Conservation (phyloP, 2,888 invertebrate species). For the Noctua janthe region DNA sequence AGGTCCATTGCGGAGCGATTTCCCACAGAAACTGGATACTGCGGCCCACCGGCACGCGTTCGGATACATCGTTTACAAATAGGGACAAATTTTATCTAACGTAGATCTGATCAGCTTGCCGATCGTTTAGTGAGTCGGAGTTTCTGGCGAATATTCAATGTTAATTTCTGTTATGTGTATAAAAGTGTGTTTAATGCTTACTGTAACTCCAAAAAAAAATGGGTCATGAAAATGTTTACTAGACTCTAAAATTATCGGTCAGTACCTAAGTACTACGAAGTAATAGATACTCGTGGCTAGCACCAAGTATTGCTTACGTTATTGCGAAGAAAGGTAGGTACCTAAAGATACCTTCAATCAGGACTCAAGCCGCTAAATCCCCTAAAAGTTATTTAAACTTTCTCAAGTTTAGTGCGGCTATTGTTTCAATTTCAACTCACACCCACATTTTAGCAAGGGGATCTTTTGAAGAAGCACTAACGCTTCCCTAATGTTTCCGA, state of each 20-base stretch:
- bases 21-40: constrained; percentile 87
- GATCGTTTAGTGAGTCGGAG: constrained; percentile 17
- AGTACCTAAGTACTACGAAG: neutral
- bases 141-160: neutral
- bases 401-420: neutral
- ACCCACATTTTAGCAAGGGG: constrained; percentile 40
- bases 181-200: neutral
- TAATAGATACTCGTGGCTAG: neutral
- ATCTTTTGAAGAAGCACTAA: constrained; percentile 70
- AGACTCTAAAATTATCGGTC: neutral
- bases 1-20: constrained; percentile 75
- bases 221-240: neutral
- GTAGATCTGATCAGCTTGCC: constrained; percentile 36
- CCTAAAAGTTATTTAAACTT: neutral
- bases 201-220: neutral
- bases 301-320: neutral
- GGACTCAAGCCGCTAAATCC: neutral
- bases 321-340: neutral
- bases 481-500: constrained; percentile 77
- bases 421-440: constrained; percentile 26
- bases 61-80: constrained; percentile 67
- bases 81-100: constrained; percentile 68
- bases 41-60: constrained; percentile 72
- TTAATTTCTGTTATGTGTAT: neutral
- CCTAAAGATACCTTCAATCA: neutral